Percentiles rank a stretch among this genome's conserved stretches.
These are phyloP conservation scores for Rhamnusium bicolor DNA, from an alignment of 2,888 invertebrate species.

Conservation along the genomic window DNA sequence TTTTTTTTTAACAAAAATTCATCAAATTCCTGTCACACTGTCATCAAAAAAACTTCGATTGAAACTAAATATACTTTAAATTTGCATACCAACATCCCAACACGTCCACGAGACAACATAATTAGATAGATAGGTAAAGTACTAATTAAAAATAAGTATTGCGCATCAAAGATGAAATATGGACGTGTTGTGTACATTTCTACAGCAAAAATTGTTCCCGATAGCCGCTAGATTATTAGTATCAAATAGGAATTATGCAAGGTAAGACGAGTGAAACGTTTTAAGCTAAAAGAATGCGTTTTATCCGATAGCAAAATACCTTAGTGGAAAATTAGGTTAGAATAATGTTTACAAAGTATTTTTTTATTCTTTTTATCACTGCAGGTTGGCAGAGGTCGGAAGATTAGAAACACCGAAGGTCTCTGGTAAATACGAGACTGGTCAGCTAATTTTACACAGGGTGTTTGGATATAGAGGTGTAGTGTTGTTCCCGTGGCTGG, in stretches of 20 bases:
- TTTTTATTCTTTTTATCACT: too few species aligned
- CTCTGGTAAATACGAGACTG: constrained; percentile 94
- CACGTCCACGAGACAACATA: background rate
- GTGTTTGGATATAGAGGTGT: constrained; percentile 98
- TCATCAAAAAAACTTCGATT: background rate
- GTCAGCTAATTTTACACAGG: constrained; percentile 95
- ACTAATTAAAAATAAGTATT: constrained; percentile 38
- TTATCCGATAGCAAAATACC: background rate
- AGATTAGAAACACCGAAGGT: constrained; percentile 89
- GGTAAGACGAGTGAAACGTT: constrained; percentile 48
- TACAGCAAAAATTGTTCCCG: constrained; percentile 55
- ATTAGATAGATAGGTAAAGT: too few species aligned
- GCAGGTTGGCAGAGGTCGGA: constrained; percentile 94
- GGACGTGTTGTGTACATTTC: constrained; percentile 60
- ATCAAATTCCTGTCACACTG: constrained; percentile 3
- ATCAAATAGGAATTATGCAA: constrained; percentile 57
- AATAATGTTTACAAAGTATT: background rate
- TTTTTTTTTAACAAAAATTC: background rate
- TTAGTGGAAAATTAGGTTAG: constrained; percentile 45
- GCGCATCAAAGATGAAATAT: constrained; percentile 64
- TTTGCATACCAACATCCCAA: background rate
- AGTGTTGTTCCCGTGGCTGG: constrained; percentile 96
- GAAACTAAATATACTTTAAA: background rate
- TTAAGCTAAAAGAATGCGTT: background rate
- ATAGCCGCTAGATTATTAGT: constrained; percentile 52